A percentile compares a stretch with the other conserved stretches of the same genome.
phyloP scores from a whole-genome alignment of 2,113 vertebrate species.

The Todiramphus saurophagus region DNA sequence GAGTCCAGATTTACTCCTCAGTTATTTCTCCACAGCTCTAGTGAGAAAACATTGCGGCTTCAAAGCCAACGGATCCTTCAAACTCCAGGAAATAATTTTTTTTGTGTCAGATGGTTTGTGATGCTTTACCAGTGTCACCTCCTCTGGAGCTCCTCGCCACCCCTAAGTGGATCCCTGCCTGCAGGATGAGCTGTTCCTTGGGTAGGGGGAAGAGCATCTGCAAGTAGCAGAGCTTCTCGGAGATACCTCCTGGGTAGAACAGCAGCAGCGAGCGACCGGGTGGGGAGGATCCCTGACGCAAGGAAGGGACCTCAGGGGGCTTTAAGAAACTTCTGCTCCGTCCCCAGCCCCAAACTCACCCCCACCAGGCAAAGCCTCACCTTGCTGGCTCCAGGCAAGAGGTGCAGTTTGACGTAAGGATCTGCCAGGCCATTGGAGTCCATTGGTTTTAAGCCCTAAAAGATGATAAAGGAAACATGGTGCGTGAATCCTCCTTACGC shows the following conservation, averaged over 20 bases:
- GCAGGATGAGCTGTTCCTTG: not conserved
- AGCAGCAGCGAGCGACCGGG: not conserved
- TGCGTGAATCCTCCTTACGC: not conserved
- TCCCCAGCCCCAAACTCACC: not conserved
- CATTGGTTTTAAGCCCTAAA: slow-evolving; percentile 94
- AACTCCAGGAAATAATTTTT: not conserved
- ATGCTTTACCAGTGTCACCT: not conserved
- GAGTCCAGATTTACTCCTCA: not conserved
- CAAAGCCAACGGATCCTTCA: not conserved
- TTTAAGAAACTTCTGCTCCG: not conserved
- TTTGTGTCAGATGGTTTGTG: not conserved
- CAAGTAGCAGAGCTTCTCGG: not conserved
- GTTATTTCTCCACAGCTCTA: not conserved
- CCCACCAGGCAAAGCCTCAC: slow-evolving; percentile 67
- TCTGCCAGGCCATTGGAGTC: slow-evolving; percentile 95
- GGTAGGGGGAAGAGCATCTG: not conserved
- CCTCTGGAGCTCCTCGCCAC: not conserved
- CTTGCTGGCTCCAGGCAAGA: slow-evolving; percentile 96
- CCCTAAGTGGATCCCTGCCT: not conserved
- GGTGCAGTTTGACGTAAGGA: slow-evolving; percentile 94
- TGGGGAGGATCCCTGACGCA: rapidly evolving
- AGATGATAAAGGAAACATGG: not conserved
- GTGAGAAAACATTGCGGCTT: not conserved
- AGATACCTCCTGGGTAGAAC: not conserved
- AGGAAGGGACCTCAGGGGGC: not conserved